phyloP scores from a whole-genome alignment of 1,140 invertebrate genomes.

The Drepana arcuata region DNA sequence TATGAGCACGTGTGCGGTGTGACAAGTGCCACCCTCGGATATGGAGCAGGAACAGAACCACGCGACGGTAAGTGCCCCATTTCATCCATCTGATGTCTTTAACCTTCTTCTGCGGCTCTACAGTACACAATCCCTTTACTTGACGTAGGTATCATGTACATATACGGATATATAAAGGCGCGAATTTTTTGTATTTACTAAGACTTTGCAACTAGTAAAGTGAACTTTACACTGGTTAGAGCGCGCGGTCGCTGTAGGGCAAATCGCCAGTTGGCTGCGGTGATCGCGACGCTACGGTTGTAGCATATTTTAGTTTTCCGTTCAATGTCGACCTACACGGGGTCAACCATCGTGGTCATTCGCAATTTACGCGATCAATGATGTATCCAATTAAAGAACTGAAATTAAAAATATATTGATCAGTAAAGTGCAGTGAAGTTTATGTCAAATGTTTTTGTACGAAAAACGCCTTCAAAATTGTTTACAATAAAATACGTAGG shows the following conservation, averaged over 20 bases:
- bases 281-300: constrained; percentile 39
- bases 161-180: no score
- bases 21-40: constrained; percentile 15
- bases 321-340: constrained; percentile 23
- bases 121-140: no score
- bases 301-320: constrained; percentile 21
- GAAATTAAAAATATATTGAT: no score
- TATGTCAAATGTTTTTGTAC: constrained; percentile 4
- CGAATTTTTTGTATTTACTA: constrained; percentile 9
- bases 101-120: no score
- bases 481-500: no score
- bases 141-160: no score
- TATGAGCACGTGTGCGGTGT: constrained; percentile 21
- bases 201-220: constrained; percentile 27
- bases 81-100: no score
- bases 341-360: constrained; percentile 10
- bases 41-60: constrained; percentile 18
- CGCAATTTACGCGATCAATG: no score
- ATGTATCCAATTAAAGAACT: no score
- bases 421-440: constrained; percentile 10
- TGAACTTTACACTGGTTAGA: constrained; percentile 52
- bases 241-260: constrained; percentile 32
- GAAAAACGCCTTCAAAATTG: no score
- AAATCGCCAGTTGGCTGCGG: constrained; percentile 61
- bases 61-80: constrained; percentile 25